phyloP scores from a whole-genome alignment of 2,888 invertebrate species.

The Standfussiana lucernea region DNA sequence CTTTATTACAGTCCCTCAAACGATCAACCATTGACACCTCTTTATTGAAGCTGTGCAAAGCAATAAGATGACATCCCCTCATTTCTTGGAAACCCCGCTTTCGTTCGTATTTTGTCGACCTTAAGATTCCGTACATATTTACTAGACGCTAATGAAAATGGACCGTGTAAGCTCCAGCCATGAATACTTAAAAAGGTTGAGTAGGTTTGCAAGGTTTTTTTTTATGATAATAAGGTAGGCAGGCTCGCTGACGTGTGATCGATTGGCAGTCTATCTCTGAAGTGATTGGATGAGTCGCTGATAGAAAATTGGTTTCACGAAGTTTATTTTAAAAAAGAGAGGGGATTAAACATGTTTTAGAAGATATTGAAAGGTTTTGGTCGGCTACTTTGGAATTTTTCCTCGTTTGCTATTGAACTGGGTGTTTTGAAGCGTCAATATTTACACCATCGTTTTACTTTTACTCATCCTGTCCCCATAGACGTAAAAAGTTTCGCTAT shows the following conservation, averaged over 20 bases:
- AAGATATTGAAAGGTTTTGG: slow-evolving; percentile 1
- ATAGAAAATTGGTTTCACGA: slow-evolving; percentile 35
- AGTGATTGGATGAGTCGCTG: slow-evolving; percentile 53
- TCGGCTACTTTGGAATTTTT: not conserved
- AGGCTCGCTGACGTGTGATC: slow-evolving; percentile 59
- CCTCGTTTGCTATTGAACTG: not conserved
- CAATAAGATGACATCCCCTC: slow-evolving; percentile 43
- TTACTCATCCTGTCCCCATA: not conserved
- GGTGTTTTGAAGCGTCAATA: not conserved
- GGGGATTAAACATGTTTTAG: not conserved
- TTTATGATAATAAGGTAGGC: slow-evolving; percentile 65
- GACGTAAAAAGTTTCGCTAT: slow-evolving; percentile 16
- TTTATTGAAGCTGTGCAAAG: slow-evolving; percentile 44
- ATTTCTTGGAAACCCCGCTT: slow-evolving; percentile 34
- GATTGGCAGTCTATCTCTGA: slow-evolving; percentile 49
- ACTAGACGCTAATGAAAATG: slow-evolving; percentile 73
- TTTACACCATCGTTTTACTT: not conserved
- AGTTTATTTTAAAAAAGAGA: slow-evolving; percentile 23
- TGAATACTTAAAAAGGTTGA: slow-evolving; percentile 72
- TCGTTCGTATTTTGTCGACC: slow-evolving; percentile 45
- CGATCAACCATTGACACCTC: slow-evolving; percentile 59
- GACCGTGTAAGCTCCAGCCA: slow-evolving; percentile 65
- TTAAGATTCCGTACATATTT: slow-evolving; percentile 66
- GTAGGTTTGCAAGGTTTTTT: slow-evolving; percentile 61
- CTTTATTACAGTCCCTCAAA: slow-evolving; percentile 60